Conservation (phyloP, 2,113 vertebrate species). For the Actinemys pallida region DNA sequence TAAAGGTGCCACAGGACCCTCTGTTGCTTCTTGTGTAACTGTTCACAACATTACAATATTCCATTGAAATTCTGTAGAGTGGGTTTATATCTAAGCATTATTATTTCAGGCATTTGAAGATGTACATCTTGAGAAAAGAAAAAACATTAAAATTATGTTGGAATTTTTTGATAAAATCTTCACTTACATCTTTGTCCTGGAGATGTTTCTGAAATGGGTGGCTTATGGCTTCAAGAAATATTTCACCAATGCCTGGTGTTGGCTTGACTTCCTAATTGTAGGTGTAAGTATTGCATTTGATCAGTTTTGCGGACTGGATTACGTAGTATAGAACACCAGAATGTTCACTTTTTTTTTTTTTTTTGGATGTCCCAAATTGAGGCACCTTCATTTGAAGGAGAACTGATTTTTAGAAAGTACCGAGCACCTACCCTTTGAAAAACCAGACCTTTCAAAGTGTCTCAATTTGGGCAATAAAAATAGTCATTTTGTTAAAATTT, state of each 20-base stretch:
- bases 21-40: no score
- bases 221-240: slow-evolving; percentile 93
- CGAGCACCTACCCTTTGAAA: neutral
- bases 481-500: neutral
- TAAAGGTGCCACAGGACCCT: no score
- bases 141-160: slow-evolving; percentile 82
- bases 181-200: slow-evolving; percentile 92
- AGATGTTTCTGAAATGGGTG: slow-evolving; percentile 93
- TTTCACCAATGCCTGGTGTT: slow-evolving; percentile 96
- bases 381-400: neutral
- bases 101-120: slow-evolving; percentile 90
- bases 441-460: neutral
- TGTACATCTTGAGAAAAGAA: slow-evolving; percentile 87
- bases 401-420: neutral
- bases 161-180: slow-evolving; percentile 92
- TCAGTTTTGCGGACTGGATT: neutral
- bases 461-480: neutral
- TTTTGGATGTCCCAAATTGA: neutral
- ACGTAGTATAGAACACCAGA: neutral
- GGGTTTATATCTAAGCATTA: neutral
- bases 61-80: neutral
- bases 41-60: neutral
- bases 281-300: slow-evolving; percentile 66
- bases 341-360: neutral
- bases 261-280: slow-evolving; percentile 94